A percentile compares a stretch with the other conserved stretches of the same genome.
phyloP scores from a whole-genome alignment of 2,113 vertebrate species.

The Nanorana parkeri region DNA sequence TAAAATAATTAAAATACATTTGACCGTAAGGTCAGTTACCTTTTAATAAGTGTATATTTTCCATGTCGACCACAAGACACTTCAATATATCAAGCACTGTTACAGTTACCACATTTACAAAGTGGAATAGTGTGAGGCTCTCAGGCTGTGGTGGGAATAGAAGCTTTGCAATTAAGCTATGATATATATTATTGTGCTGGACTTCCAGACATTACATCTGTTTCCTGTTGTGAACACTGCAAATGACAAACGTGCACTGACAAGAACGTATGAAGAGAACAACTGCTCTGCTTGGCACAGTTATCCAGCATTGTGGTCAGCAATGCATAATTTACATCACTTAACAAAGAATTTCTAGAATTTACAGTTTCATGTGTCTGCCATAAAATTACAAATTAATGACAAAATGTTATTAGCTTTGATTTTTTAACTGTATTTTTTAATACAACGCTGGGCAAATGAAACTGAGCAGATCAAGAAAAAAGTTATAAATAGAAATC shows the following conservation, averaged over 20 bases:
- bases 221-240: conserved; percentile 22
- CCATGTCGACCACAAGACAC: not conserved
- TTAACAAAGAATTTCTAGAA: no score
- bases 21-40: no score
- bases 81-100: not conserved
- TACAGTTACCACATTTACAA: not conserved
- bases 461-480: no score
- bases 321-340: not conserved
- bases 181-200: conserved; percentile 30
- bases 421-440: no score
- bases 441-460: no score
- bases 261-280: conserved; percentile 9
- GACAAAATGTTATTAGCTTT: no score
- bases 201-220: conserved; percentile 32
- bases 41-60: not conserved
- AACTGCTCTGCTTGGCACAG: not conserved
- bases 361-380: no score
- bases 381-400: no score
- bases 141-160: conserved; percentile 11
- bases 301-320: not conserved
- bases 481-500: no score
- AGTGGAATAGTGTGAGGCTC: not conserved
- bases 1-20: no score
- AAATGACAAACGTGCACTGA: conserved; percentile 34
- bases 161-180: conserved; percentile 23